A percentile compares a stretch with the other conserved stretches of the same genome.
Conservation (phyloP, 2,797 vertebrate genomes). For the Brotula barbata region DNA sequence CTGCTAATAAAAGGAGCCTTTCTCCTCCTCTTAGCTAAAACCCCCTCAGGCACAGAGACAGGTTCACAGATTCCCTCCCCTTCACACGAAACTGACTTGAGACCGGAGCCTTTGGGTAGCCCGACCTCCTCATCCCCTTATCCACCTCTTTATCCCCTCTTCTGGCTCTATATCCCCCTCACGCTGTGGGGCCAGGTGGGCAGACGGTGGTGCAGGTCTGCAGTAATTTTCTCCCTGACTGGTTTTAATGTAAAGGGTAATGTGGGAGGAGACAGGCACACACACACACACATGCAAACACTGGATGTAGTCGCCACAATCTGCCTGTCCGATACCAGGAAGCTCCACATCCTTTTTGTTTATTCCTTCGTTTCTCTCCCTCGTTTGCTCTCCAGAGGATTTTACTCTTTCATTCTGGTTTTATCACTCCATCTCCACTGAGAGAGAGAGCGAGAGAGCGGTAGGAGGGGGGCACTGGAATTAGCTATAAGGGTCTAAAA, state of each 20-base stretch:
- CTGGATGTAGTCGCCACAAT: constrained; percentile 59
- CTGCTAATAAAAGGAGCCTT: constrained; percentile 8
- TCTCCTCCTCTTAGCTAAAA: not conserved
- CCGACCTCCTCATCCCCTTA: constrained; percentile 38
- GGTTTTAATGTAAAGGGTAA: constrained; percentile 85
- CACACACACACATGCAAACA: constrained; percentile 17
- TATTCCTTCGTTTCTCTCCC: constrained; percentile 71
- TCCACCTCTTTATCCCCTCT: constrained; percentile 45
- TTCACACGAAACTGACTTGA: constrained; percentile 34
- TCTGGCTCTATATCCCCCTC: constrained; percentile 46
- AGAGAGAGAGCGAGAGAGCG: not conserved
- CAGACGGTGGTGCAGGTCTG: constrained; percentile 70
- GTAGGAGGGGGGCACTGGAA: constrained; percentile 17
- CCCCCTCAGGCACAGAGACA: constrained; percentile 17
- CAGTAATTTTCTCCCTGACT: constrained; percentile 84
- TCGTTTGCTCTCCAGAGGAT: constrained; percentile 74
- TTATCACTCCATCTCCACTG: constrained; percentile 63
- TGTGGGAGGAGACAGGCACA: constrained; percentile 70
- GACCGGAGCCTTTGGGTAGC: constrained; percentile 20
- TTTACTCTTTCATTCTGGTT: constrained; percentile 55
- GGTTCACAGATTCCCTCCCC: constrained; percentile 25
- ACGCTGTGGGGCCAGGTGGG: constrained; percentile 78
- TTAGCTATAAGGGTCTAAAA: constrained; percentile 38
- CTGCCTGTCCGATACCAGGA: constrained; percentile 66
- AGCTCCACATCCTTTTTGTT: constrained; percentile 69